Evolutionary conservation across 2,888 invertebrate species (phyloP).

Genomic region (Hipparchia sbordonii): DNA sequence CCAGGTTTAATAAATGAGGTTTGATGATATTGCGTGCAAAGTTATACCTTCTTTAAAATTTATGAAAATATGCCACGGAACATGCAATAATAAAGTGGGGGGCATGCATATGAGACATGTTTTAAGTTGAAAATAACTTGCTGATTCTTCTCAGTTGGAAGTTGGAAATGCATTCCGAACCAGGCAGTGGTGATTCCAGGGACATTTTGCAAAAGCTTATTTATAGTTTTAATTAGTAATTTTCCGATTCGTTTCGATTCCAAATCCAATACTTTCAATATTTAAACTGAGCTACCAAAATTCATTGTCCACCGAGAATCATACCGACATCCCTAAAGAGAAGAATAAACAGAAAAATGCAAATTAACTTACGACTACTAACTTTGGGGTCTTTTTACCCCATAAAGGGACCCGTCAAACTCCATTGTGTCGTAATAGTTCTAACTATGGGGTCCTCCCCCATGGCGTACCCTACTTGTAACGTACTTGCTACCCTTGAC

Average conservation of each 20-base stretch:
- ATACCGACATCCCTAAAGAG: slow-evolving; percentile 46
- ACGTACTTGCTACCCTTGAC: slow-evolving; percentile 42
- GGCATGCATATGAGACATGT: no score
- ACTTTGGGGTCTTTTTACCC: slow-evolving; percentile 49
- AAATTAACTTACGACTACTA: slow-evolving; percentile 64
- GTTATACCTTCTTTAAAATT: background rate
- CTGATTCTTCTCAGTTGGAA: no score
- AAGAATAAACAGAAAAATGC: slow-evolving; percentile 62
- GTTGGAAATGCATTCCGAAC: no score
- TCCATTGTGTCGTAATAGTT: slow-evolving; percentile 69
- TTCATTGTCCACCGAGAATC: slow-evolving; percentile 33
- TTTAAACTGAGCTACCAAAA: slow-evolving; percentile 22
- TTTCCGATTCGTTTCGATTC: background rate
- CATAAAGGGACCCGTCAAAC: slow-evolving; percentile 61
- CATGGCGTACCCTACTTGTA: slow-evolving; percentile 42
- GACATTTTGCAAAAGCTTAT: no score
- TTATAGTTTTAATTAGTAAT: no score
- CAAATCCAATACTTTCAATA: background rate
- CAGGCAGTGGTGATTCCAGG: no score
- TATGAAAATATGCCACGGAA: no score
- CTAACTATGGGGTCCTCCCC: slow-evolving; percentile 58
- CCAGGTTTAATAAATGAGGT: slow-evolving; percentile 17
- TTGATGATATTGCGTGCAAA: background rate
- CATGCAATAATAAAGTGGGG: no score
- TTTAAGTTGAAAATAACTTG: no score